Conservation (phyloP, 2,113 vertebrate genomes). For the Spea bombifrons region DNA sequence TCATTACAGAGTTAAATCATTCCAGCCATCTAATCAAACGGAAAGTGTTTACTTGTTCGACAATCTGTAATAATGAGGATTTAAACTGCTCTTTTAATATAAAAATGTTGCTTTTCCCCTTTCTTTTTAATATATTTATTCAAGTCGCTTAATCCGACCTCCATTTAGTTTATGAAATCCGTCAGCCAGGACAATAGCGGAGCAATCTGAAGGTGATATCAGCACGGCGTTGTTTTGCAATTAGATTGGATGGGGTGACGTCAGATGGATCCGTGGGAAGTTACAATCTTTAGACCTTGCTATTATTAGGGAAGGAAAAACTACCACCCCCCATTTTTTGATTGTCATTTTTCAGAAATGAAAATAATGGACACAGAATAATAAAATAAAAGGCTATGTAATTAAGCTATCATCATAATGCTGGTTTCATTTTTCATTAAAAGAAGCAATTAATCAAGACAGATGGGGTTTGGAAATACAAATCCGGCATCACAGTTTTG, state of each 20-base stretch:
- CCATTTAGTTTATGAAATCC: conserved; percentile 44
- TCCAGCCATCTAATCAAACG: conserved; percentile 23
- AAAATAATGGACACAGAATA: not conserved
- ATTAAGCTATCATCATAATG: no score
- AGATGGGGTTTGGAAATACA: no score
- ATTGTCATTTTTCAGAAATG: not conserved
- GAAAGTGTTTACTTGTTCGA: conserved; percentile 11
- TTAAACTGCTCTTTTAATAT: conserved; percentile 28
- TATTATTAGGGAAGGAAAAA: conserved; percentile 17
- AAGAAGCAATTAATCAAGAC: no score
- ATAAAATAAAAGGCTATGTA: no score
- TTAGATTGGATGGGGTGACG: conserved; percentile 13
- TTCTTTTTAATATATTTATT: conserved; percentile 33
- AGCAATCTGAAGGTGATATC: conserved; percentile 34
- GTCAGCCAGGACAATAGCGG: conserved; percentile 24
- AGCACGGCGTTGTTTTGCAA: conserved; percentile 12
- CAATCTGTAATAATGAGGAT: conserved; percentile 28
- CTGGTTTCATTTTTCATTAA: no score
- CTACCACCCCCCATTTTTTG: not conserved
- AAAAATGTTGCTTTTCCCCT: conserved; percentile 1
- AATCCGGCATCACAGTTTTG: no score
- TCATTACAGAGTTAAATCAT: not conserved
- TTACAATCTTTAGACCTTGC: conserved; percentile 9
- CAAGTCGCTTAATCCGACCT: conserved; percentile 17
- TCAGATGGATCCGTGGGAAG: conserved; percentile 29